A percentile compares a stretch with the other conserved stretches of the same genome.
These are phyloP conservation scores for Acleris sparsana DNA, from an alignment of 2,888 invertebrate genomes.

Conservation along the genomic window DNA sequence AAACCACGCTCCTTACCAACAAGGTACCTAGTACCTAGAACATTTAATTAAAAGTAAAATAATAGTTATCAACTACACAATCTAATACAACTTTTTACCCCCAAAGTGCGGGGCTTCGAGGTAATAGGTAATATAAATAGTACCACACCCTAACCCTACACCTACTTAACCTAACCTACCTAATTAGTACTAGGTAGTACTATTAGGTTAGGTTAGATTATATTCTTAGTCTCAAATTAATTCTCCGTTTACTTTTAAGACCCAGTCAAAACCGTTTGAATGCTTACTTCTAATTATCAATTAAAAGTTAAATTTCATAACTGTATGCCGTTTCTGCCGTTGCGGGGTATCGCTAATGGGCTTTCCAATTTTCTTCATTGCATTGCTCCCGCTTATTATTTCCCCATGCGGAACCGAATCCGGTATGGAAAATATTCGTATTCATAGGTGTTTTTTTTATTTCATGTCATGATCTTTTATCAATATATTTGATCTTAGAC, in stretches of 20 bases:
- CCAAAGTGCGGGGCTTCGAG: too few species aligned
- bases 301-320: slow-evolving; percentile 22
- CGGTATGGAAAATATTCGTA: background rate
- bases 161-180: too few species aligned
- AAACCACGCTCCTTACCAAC: too few species aligned
- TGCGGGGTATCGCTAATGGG: slow-evolving; percentile 27
- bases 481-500: background rate
- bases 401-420: slow-evolving; percentile 10
- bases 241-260: background rate
- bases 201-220: too few species aligned
- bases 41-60: too few species aligned
- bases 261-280: background rate
- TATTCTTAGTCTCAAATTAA: too few species aligned
- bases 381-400: slow-evolving; percentile 31
- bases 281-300: slow-evolving; percentile 25
- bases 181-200: too few species aligned
- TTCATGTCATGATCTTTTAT: background rate
- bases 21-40: too few species aligned
- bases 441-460: background rate
- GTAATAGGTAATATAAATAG: too few species aligned
- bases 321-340: slow-evolving; percentile 4
- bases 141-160: too few species aligned
- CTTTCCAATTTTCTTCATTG: slow-evolving; percentile 32
- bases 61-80: too few species aligned
- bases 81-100: too few species aligned